These are phyloP conservation scores for Brachionus paranguensis DNA, from an alignment of 1,140 invertebrate genomes.

Conservation along the genomic window DNA sequence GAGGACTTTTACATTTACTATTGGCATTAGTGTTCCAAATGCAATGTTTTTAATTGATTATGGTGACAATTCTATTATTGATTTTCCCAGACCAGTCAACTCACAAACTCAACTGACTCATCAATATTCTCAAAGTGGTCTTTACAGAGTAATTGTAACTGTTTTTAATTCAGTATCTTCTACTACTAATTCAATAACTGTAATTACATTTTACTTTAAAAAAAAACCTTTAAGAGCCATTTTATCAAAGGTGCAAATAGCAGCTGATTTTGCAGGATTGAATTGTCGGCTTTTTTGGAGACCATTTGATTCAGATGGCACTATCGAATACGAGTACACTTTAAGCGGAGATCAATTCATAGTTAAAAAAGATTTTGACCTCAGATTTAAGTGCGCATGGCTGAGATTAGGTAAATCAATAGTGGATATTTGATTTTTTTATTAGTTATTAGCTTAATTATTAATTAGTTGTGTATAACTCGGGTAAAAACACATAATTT, in stretches of 20 bases:
- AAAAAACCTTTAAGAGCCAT: not conserved
- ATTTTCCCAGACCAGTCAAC: not conserved
- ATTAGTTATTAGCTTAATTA: not conserved
- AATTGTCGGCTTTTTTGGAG: not conserved
- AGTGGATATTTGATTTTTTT: too few species aligned
- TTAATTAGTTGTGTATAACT: not conserved
- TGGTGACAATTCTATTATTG: not conserved
- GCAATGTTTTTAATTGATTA: not conserved
- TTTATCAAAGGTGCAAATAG: not conserved
- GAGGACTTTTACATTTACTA: not conserved
- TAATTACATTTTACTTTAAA: not conserved
- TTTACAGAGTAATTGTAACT: not conserved
- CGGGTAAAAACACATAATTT: too few species aligned
- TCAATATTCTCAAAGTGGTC: not conserved
- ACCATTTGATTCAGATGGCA: not conserved
- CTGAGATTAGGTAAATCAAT: not conserved
- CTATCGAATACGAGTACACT: not conserved
- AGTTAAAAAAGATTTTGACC: slow-evolving; percentile 5
- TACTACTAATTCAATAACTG: too few species aligned
- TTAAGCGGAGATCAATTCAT: not conserved
- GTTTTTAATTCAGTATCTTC: not conserved
- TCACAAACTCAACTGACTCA: not conserved
- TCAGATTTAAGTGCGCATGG: slow-evolving; percentile 7
- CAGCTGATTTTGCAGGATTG: not conserved
- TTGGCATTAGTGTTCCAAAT: not conserved